Evolutionary conservation across 2,113 vertebrate genomes (phyloP), one percentile per base, ranked within the genome.

Genomic region (Malurus cyaneus): DNA sequence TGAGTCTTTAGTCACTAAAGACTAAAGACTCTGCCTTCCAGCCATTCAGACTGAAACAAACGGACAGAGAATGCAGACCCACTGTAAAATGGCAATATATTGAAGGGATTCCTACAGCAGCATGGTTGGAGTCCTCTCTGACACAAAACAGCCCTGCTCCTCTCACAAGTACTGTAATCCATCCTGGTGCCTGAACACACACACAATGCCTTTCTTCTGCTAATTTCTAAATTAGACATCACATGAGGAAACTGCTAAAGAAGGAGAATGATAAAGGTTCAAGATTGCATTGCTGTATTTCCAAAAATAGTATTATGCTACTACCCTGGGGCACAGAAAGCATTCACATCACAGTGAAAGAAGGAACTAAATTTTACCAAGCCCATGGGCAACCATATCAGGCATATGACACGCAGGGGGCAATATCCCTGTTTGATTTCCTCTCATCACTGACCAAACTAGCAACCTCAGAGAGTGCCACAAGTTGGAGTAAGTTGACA

Each of bases 31-130:
- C 32, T 12, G 29, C 42, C 44, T 94, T 59, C 47, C 71, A 90
- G 79, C 18, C 80, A 15, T n/a, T 61, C 54, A 57, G 41, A 53
- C 14, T 47, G 42, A 47, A 88, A 80, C 26, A 34, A 60, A 18
- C 53, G 2, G 16, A 10, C 3, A 4, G 52, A 69, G 65, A 89
- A 67, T 0, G 0, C 41, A 89, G 65, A 71, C 12, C 31, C n/a
- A 6, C 15, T 86, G 28, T 18, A 71, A 93, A 92, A 77, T 14
- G 12, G 23, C 16, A 92, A 28, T 12, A 13, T 41, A 19, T 47
- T 32, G 76, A 69, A 69, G 31, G 59, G 49, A 71, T 54, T 85
- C 13, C 49, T 42, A 19, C 17, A 72, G 31, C 13, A 82, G 46
- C 56, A 32, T 3, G 15, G 34, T 54, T 73, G 26, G 54, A 44